Conservation (phyloP, 2,113 vertebrate species). For the Megaceryle torquata region DNA sequence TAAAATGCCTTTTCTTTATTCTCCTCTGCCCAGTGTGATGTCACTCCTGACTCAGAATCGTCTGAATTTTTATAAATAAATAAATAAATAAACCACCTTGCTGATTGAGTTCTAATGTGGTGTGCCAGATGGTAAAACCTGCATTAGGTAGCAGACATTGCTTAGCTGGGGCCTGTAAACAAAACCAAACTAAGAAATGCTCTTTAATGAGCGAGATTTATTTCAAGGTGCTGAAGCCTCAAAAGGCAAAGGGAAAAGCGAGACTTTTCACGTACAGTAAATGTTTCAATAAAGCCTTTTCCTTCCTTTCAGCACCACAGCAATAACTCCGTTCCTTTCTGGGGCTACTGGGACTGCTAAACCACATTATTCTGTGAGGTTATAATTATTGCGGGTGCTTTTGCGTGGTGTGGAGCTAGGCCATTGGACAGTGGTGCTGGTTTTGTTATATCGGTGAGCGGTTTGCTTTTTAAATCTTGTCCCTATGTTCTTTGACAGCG, state of each 20-base stretch:
- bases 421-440: not conserved
- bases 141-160: constrained; percentile 3
- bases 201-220: not conserved
- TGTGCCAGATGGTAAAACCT: constrained; percentile 66
- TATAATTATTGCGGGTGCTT: not conserved
- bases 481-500: accelerated
- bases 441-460: not conserved
- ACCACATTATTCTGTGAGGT: not conserved
- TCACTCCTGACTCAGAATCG: constrained; percentile 38
- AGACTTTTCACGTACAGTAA: not conserved
- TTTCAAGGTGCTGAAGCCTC: not conserved
- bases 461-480: not conserved
- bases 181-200: not conserved
- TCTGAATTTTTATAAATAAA: not conserved
- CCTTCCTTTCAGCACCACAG: not conserved
- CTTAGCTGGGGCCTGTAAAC: constrained; percentile 6
- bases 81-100: not conserved
- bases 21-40: constrained; percentile 15
- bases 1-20: not conserved
- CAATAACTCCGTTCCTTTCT: not conserved
- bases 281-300: not conserved
- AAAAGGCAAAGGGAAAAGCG: not conserved
- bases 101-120: constrained; percentile 18
- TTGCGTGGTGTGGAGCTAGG: not conserved
- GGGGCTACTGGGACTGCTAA: not conserved